These are phyloP conservation scores for Siniperca knerii DNA, from an alignment of 2,113 vertebrate species.

Conservation along the genomic window DNA sequence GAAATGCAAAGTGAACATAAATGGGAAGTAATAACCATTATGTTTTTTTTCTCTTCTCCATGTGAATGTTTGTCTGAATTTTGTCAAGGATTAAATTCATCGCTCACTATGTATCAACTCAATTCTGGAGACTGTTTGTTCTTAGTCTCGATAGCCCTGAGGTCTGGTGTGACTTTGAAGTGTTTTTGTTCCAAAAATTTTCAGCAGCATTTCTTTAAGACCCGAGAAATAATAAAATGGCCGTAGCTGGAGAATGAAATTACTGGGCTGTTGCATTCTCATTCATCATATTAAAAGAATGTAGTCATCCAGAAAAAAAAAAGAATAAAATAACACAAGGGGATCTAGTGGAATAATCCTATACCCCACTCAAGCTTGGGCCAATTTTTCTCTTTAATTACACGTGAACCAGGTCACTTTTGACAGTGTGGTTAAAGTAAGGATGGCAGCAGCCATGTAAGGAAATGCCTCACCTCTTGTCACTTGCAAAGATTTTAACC, in stretches of 20 bases:
- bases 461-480: constrained; percentile 21
- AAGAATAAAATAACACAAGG: constrained; percentile 63
- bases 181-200: constrained; percentile 53
- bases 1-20: constrained; percentile 78
- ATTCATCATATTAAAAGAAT: constrained; percentile 75
- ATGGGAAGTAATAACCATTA: constrained; percentile 64
- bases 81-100: constrained; percentile 60
- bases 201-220: constrained; percentile 49
- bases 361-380: constrained; percentile 43
- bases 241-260: constrained; percentile 63
- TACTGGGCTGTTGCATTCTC: constrained; percentile 63
- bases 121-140: constrained; percentile 58
- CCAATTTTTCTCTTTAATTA: constrained; percentile 66
- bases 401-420: constrained; percentile 47
- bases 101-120: constrained; percentile 37
- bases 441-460: constrained; percentile 5
- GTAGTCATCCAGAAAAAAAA: constrained; percentile 73
- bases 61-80: constrained; percentile 61
- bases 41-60: constrained; percentile 29
- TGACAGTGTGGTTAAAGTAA: constrained; percentile 41
- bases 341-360: constrained; percentile 64
- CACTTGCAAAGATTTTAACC: constrained; percentile 20
- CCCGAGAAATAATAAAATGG: constrained; percentile 59
- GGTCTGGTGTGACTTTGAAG: constrained; percentile 65
- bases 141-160: constrained; percentile 51